Evolutionary conservation across 2,797 vertebrate species (phyloP).

Genomic region (Danio jaintianensis): DNA sequence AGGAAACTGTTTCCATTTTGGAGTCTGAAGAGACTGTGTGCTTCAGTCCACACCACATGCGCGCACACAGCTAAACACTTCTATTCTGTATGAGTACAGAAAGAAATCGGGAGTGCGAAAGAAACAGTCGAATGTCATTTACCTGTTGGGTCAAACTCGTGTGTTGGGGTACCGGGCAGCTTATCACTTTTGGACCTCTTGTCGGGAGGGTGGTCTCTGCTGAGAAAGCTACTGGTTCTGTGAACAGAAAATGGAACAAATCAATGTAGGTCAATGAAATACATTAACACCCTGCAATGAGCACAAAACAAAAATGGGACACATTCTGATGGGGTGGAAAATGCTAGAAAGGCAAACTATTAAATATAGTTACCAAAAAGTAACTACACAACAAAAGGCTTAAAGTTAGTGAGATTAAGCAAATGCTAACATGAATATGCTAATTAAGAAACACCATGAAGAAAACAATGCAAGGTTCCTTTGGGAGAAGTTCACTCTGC

Average conservation of each 20-base stretch:
- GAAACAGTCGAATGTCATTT: slow-evolving; percentile 60
- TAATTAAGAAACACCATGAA: neutral
- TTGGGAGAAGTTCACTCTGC: neutral
- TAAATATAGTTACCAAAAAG: neutral
- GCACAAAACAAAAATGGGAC: neutral
- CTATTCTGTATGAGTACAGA: slow-evolving; percentile 27
- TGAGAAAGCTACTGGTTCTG: slow-evolving; percentile 95
- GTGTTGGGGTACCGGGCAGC: slow-evolving; percentile 80
- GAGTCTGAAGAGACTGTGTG: slow-evolving; percentile 20
- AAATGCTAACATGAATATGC: neutral
- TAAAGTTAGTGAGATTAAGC: neutral
- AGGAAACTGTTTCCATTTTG: slow-evolving; percentile 46
- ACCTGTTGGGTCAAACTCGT: slow-evolving; percentile 98
- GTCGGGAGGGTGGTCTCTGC: slow-evolving; percentile 95
- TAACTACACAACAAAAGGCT: neutral
- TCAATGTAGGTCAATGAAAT: neutral
- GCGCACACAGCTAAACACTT: slow-evolving; percentile 25
- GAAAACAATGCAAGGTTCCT: neutral
- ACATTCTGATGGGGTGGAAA: neutral
- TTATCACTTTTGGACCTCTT: slow-evolving; percentile 96
- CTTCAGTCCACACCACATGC: slow-evolving; percentile 37
- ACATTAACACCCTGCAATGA: neutral
- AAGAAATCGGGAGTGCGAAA: slow-evolving; percentile 40
- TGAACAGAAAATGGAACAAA: slow-evolving; percentile 34
- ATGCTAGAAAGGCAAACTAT: neutral